Percentiles rank a stretch among this genome's conserved stretches.
Evolutionary conservation across 2,113 vertebrate species (phyloP).

Genomic region (Rattus rattus): DNA sequence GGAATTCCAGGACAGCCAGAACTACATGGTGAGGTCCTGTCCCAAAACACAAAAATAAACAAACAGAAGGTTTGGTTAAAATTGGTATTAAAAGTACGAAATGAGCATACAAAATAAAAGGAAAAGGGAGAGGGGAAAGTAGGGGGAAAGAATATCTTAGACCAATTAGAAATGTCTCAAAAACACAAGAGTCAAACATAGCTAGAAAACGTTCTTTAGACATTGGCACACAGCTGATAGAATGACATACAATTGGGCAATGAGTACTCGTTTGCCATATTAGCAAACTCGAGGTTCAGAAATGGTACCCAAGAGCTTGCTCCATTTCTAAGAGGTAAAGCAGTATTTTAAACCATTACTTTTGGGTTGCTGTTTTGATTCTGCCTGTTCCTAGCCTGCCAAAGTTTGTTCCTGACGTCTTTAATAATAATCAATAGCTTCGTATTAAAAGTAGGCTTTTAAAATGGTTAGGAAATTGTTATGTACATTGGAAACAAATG

Average conservation of each 20-base stretch:
- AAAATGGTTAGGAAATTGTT: background rate
- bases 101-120: background rate
- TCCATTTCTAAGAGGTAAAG: background rate
- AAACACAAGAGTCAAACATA: background rate
- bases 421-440: background rate
- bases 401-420: slow-evolving; percentile 3
- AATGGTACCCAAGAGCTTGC: background rate
- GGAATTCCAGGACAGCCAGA: background rate
- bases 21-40: background rate
- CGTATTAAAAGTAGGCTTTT: background rate
- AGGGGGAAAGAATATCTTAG: background rate
- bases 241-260: background rate
- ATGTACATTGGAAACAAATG: background rate
- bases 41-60: background rate
- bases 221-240: background rate
- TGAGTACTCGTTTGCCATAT: background rate
- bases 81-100: background rate
- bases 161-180: background rate
- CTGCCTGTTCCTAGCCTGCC: background rate
- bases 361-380: background rate
- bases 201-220: background rate
- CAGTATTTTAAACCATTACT: background rate
- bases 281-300: background rate
- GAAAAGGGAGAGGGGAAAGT: background rate
- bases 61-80: background rate